phyloP scores from a whole-genome alignment of 2,888 invertebrate species.

The Yponomeuta sedellus region DNA sequence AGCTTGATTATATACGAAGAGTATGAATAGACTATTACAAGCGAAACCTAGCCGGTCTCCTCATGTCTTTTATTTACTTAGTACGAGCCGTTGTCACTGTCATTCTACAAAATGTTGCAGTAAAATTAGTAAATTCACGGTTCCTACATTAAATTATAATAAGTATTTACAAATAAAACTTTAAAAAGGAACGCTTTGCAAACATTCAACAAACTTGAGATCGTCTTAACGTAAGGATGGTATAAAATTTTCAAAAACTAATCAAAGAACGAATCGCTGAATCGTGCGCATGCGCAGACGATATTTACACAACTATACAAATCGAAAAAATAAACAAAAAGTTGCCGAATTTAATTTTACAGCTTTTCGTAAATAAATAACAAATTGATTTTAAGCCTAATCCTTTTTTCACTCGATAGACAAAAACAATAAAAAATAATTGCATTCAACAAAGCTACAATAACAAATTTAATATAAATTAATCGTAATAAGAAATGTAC shows the following conservation, averaged over 20 bases:
- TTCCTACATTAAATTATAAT: conserved; percentile 64
- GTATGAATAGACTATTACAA: conserved; percentile 54
- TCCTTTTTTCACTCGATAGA: conserved; percentile 67
- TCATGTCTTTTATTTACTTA: conserved; percentile 43
- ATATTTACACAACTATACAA: conserved; percentile 64
- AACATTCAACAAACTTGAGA: conserved; percentile 77
- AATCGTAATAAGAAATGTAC: conserved; percentile 72
- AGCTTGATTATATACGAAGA: conserved; percentile 73
- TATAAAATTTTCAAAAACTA: conserved; percentile 63
- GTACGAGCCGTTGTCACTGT: conserved; percentile 5
- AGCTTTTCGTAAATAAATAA: conserved; percentile 72
- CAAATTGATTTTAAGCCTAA: conserved; percentile 73
- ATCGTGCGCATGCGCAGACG: conserved; percentile 43
- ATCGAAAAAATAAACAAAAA: conserved; percentile 17
- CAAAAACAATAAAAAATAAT: conserved; percentile 76
- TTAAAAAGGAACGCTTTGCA: conserved; percentile 76
- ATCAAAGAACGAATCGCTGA: conserved; percentile 64
- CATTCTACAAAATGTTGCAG: conserved; percentile 34
- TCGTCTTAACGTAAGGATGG: conserved; percentile 75
- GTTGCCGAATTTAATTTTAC: conserved; percentile 65
- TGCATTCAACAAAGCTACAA: conserved; percentile 75
- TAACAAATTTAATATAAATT: conserved; percentile 77
- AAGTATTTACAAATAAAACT: conserved; percentile 72
- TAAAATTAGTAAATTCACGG: conserved; percentile 71
- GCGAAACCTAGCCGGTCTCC: conserved; percentile 24